Base-by-base conservation (phyloP, 2,113 vertebrate genomes). In the Gorsachius goisagi region DNA sequence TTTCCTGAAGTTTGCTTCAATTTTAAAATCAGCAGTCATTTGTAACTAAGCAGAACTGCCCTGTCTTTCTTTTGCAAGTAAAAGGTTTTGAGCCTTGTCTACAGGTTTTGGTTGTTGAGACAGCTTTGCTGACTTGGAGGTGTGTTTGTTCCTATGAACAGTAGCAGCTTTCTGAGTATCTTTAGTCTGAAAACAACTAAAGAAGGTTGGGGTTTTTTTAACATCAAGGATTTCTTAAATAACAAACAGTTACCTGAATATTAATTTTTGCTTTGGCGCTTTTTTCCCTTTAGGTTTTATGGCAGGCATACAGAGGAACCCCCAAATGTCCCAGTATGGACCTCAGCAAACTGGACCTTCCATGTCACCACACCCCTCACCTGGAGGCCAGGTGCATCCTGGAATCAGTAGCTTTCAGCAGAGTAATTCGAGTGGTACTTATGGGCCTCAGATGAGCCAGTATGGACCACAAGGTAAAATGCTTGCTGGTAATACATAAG, bases 381-480 rank as follows among this genome's bases (percentile, higher is more conserved):
- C 99, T 49, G 99, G 98, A 92, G 98, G 98, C 78, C 98, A 99
- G 71, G 96, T 99, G 97, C 99, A 99, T 96, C 97, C 98, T 84
- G 99, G 98, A 77, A 98, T 99, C 80, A 89, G 98, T 92, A 97
- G 98, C 90, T 99, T 99, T 97, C 98, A 98, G 95, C 99, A 99
- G 97, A 98, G 98, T 91, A 98, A 98, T 96, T 98, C 98, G 59
- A 96, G 98, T 64, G 98, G 98, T 95, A 97, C 98, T 89, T 99
- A 99, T 14, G 99, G 99, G 95, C 97, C 99, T 79, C 99, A 99
- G 95, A 98, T 99, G 97, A 98, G 98, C 94, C 99, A 99, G 86
- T 99, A 99, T 91, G 99, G 99, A 97, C 99, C 99, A 93, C 99
- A 99, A 99, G 99, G 99, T 99, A 98, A 94, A 97, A 93, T 55